Percentiles rank a stretch among this genome's conserved stretches.
Conservation (phyloP, 1,140 invertebrate genomes). For the Drosophila sechellia region DNA sequence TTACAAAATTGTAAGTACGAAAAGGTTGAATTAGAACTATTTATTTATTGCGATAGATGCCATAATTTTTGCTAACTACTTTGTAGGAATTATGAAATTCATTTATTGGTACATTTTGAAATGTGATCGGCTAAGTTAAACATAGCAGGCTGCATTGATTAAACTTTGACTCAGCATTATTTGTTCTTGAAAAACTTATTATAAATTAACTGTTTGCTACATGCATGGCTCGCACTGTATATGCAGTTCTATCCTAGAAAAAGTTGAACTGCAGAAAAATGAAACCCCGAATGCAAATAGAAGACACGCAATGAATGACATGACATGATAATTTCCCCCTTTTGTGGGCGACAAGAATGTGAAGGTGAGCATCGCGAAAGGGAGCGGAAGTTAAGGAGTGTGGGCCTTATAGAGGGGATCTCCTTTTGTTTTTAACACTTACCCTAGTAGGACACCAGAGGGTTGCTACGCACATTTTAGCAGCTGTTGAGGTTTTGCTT, state of each 20-base stretch:
- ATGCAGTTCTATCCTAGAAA: slow-evolving; percentile 38
- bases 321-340: slow-evolving; percentile 68
- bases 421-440: slow-evolving; percentile 80
- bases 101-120: no score
- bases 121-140: no score
- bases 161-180: no score
- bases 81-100: no score
- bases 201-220: background rate
- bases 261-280: slow-evolving; percentile 64
- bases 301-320: slow-evolving; percentile 66
- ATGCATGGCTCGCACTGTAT: slow-evolving; percentile 7
- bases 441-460: slow-evolving; percentile 40
- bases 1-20: background rate
- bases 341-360: slow-evolving; percentile 38
- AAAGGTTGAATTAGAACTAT: background rate
- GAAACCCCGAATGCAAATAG: slow-evolving; percentile 62
- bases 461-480: slow-evolving; percentile 74
- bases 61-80: no score
- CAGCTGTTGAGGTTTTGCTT: slow-evolving; percentile 70
- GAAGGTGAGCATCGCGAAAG: slow-evolving; percentile 26
- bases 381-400: slow-evolving; percentile 1
- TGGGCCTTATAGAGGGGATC: slow-evolving; percentile 27
- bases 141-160: no score
- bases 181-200: no score
- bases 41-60: no score